Conservation (phyloP, 2,113 vertebrate genomes). For the Hippocampus mohnikei region DNA sequence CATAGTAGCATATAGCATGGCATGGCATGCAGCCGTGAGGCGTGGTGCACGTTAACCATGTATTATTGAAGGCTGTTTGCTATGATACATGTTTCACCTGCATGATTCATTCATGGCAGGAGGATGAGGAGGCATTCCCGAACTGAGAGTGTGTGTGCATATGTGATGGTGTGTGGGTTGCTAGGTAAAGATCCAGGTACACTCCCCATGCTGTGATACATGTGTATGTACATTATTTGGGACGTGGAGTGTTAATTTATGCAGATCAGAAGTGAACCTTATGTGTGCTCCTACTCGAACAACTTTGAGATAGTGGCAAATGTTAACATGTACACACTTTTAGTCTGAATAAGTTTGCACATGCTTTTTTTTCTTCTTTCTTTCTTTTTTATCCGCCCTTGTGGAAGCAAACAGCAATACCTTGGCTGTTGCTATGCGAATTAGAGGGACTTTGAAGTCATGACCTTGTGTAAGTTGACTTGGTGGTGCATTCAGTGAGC, state of each 20-base stretch:
- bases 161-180: background rate
- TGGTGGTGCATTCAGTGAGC: background rate
- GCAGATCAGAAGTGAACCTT: background rate
- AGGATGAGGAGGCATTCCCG: background rate
- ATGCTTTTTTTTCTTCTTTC: background rate
- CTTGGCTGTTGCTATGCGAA: conserved; percentile 69
- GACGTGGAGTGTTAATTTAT: background rate
- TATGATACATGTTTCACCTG: conserved; percentile 3
- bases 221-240: background rate
- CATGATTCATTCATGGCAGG: conserved; percentile 9
- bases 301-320: background rate
- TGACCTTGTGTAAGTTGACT: conserved; percentile 56
- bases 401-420: conserved; percentile 8
- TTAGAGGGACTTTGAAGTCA: conserved; percentile 35
- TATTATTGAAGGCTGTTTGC: background rate
- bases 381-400: background rate
- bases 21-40: background rate
- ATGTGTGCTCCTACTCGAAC: background rate
- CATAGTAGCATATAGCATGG: background rate
- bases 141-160: background rate
- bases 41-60: background rate
- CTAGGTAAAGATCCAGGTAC: background rate
- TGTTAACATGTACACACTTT: background rate
- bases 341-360: background rate
- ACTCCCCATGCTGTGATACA: background rate